Percentiles rank a stretch among this genome's conserved stretches.
Conservation (phyloP, 2,888 invertebrate genomes). For the Stenodera caucasica region DNA sequence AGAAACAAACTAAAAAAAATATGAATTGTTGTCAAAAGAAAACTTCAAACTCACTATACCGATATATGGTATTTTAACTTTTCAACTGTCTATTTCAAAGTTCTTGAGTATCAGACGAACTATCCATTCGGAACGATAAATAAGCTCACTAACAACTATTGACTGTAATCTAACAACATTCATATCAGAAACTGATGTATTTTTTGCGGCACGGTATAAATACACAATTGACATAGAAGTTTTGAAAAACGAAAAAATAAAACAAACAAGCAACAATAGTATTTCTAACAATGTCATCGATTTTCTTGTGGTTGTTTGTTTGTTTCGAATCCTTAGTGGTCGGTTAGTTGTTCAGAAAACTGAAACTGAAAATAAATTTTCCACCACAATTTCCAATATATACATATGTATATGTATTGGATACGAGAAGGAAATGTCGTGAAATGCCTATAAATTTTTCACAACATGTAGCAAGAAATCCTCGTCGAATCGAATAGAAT, state of each 20-base stretch:
- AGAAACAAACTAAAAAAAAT: background rate
- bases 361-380: slow-evolving; percentile 35
- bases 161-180: background rate
- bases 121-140: background rate
- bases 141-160: background rate
- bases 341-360: slow-evolving; percentile 21
- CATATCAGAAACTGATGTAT: background rate
- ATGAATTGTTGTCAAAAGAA: background rate
- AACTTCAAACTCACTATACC: background rate
- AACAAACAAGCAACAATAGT: too few relatives aligned
- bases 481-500: slow-evolving; percentile 8
- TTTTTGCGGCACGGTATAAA: too few relatives aligned
- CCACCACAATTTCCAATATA: slow-evolving; percentile 31
- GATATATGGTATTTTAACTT: background rate
- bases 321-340: slow-evolving; percentile 21
- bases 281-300: slow-evolving; percentile 23
- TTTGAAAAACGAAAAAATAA: too few relatives aligned
- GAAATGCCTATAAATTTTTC: slow-evolving; percentile 22
- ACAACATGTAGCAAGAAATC: slow-evolving; percentile 16
- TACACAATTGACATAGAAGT: background rate
- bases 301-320: too few relatives aligned
- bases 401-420: background rate
- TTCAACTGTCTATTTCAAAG: background rate
- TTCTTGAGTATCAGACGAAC: background rate
- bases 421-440: slow-evolving; percentile 7